Evolutionary conservation across 1,140 invertebrate species (phyloP), one percentile per base, ranked within the genome.

Genomic region (Cotesia vestalis): DNA sequence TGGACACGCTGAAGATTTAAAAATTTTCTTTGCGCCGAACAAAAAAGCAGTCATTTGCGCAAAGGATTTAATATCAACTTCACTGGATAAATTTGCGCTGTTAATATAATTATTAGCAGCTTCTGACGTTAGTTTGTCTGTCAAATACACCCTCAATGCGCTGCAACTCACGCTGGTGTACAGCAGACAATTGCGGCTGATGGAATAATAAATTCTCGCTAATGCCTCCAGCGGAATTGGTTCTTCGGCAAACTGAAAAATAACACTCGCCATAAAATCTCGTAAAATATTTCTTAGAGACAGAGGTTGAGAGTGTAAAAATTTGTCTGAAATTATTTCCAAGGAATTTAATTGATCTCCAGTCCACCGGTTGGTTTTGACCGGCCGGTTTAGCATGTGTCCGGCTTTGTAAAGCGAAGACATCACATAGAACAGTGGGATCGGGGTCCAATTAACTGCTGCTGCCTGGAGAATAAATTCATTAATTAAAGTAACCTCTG

Each of bases 371-470:
- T 60, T 76, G 35, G 9, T 40, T 51, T 60, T 52, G 4, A 17
- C 66, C 5, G 40, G 57, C 53, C 14, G 3, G n/a, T 62, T 46
- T 72, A 76, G 40, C 11, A 3, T 68, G 60, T 72, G 71, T 46
- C 8, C 34, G 4, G 14, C 63, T 38, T 55, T 55, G 3, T n/a
- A 6, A 4, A 85, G 72, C 17, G 76, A 68, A 20, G 76, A 61
- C n/a, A 75, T 73, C 9, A 84, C 40, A 67, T 84, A 84, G 75
- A 79, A 86, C 52, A 88, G 73, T 0, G 85, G 71, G 51, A 86
- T 75, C 11, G 85, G 83, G 6, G 80, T 78, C 86, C 86, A 85
- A 8, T 68, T 66, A 62, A 81, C 51, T 57, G 68, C 11, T 4
- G 38, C 70, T 17, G 84, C 61, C 12, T 67, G 12, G 14, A 46